Base-by-base conservation (phyloP, 2,113 vertebrate species). In the Tenrec ecaudatus region DNA sequence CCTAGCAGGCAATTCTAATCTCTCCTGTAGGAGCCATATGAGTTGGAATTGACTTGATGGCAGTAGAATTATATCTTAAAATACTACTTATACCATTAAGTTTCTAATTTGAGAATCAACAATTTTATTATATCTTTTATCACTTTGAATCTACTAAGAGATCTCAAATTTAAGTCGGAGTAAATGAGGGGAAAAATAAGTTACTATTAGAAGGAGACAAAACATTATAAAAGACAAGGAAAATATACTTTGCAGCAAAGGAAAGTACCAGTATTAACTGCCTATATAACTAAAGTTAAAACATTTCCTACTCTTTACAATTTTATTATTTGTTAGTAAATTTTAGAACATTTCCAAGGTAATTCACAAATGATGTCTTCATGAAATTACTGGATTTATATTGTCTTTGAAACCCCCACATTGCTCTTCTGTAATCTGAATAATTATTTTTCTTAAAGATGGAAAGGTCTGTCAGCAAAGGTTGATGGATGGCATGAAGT, bases 391-490 rank as follows among this genome's bases (percentile, higher is more conserved):
- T 76, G n/a, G 17, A n/a, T 86, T 77, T 68, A 15, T 87, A 40
- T 31, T 62, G 36, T 71, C 64, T 73, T 0, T 86, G 27, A 81
- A 80, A 47, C 25, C 82, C 82, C 29, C 1, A 4, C 23, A 4
- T 36, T 86, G 38, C 8, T 68, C n/a, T 86, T 81, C 77, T 93
- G 25, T 66, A 36, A 78, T 82, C 76, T 93, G 20, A 91, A 79
- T 22, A 20, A 23, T 73, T 25, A 38, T 89, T 82, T 93, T 47
- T 84, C 47, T 81, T 94, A 25, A 69, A 96, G 93, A 87, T 69
- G 92, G 58, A 57, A 96, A 95, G n/a, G 73, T 95, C 66, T 96
- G 69, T 87, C 17, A 36, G 76, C 90, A 86, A 83, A 90, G 94
- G 29, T 31, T 95, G 47, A 64, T 96, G 89, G 86, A 92, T 29